Base-by-base conservation (phyloP, 2,113 vertebrate genomes). In the Hystrix brachyura region DNA sequence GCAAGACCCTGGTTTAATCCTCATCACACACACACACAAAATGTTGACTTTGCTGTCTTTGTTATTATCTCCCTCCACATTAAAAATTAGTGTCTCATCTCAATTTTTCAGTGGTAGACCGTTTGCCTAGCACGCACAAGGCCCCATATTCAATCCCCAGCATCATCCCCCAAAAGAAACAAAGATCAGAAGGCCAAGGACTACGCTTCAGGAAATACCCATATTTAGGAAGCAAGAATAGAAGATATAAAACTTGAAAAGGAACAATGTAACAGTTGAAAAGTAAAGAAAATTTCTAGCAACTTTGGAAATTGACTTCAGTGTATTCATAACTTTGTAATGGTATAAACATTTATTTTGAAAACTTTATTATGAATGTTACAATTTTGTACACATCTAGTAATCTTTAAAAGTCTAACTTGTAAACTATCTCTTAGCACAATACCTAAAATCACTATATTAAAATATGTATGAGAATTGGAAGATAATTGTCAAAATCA, bases 181-280 rank as follows among this genome's bases (percentile, higher is more conserved):
- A 38, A 74, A 91, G 27, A 91, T 71, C 64, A 91, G 83, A 85
- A 76, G 87, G 51, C 64, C 87, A 91, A 65, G 57, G 65, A n/a
- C 59, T 94, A 14, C 8, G 3, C 14, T 62, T 96, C 55, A 87
- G 76, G 87, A 97, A 93, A 91, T 65, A 46, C 13, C 43, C 78
- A 55, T 80, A 84, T 95, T 85, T 81, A 94, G 72, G 83, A 95
- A 86, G 14, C n/a, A 88, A 87, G 23, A 74, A 88, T 65, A 55
- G 83, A 84, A 94, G 60, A 80, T 69, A 60, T 2, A 81, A 88
- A 90, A 96, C 76, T 95, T 88, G 65, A 94, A 94, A 71, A 91
- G 46, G 43, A 76, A 32, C 34, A 85, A 25, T 80, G 14, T 84
- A 46, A 72, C 48, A 88, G 13, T 64, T 80, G 76, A 72, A 67